These are phyloP conservation scores for Thoracochromis brauschi DNA, from an alignment of 2,113 vertebrate genomes.

Conservation along the genomic window DNA sequence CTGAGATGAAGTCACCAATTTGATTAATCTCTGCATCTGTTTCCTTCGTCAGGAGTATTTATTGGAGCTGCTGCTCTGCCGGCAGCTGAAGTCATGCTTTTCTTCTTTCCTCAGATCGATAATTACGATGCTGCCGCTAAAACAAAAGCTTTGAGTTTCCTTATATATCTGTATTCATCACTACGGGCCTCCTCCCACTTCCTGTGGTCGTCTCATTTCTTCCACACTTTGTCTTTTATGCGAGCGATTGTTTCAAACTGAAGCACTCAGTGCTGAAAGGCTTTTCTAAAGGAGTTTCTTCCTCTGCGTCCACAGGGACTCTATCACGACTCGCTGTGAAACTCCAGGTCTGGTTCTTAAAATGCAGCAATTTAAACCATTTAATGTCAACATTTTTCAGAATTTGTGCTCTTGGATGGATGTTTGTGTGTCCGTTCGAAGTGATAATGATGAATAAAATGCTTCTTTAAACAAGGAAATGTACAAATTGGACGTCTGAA, in stretches of 20 bases:
- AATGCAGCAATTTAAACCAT: not conserved
- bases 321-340: not conserved
- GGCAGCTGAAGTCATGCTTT: not conserved
- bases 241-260: not conserved
- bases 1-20: not conserved
- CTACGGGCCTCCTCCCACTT: not conserved
- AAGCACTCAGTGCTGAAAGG: not conserved
- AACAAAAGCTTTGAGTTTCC: not conserved
- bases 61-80: not conserved
- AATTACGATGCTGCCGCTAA: not conserved
- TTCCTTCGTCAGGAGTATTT: slow-evolving; percentile 14
- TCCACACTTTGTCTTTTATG: not conserved
- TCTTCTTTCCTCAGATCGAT: not conserved
- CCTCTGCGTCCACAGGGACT: not conserved
- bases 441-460: not conserved
- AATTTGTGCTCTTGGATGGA: not conserved
- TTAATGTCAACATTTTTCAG: not conserved
- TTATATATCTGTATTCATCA: not conserved
- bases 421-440: not conserved
- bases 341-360: not conserved
- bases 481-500: not conserved
- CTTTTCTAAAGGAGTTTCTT: not conserved
- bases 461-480: not conserved
- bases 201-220: not conserved
- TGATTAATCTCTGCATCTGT: slow-evolving; percentile 12